phyloP scores from a whole-genome alignment of 2,888 invertebrate genomes.

The Halocaridina rubra region DNA sequence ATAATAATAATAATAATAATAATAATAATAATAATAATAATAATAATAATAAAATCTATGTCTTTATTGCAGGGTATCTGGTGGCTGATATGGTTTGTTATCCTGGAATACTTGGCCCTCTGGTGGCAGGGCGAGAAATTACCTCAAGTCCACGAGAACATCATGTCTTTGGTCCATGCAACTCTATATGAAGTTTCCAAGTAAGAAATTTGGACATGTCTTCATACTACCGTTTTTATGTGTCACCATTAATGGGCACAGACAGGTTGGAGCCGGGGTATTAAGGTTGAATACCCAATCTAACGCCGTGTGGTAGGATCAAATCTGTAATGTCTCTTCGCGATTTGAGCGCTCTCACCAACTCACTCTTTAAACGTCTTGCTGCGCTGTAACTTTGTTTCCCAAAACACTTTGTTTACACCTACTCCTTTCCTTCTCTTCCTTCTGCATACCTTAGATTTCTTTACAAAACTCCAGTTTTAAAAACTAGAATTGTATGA shows the following conservation, averaged over 20 bases:
- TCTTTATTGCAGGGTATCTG: slow-evolving; percentile 19
- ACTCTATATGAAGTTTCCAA: slow-evolving; percentile 30
- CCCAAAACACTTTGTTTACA: no score
- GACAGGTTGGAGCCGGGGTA: no score
- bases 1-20: neutral
- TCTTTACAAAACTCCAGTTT: no score
- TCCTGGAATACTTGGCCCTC: slow-evolving; percentile 30
- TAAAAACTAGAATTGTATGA: no score
- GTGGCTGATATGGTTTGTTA: slow-evolving; percentile 42
- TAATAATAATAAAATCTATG: neutral
- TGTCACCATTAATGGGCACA: neutral
- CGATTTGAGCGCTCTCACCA: no score
- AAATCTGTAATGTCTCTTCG: no score
- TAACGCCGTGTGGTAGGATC: no score
- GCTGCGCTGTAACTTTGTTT: no score
- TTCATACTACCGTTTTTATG: neutral
- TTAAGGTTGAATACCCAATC: no score
- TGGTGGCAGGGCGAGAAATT: slow-evolving; percentile 36
- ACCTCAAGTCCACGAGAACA: slow-evolving; percentile 35
- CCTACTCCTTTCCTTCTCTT: no score
- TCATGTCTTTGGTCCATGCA: slow-evolving; percentile 17
- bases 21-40: neutral
- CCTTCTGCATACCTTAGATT: no score
- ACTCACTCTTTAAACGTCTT: no score
- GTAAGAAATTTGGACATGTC: neutral